phyloP scores from a whole-genome alignment of 2,888 invertebrate genomes.

The Dendrolimus houi region DNA sequence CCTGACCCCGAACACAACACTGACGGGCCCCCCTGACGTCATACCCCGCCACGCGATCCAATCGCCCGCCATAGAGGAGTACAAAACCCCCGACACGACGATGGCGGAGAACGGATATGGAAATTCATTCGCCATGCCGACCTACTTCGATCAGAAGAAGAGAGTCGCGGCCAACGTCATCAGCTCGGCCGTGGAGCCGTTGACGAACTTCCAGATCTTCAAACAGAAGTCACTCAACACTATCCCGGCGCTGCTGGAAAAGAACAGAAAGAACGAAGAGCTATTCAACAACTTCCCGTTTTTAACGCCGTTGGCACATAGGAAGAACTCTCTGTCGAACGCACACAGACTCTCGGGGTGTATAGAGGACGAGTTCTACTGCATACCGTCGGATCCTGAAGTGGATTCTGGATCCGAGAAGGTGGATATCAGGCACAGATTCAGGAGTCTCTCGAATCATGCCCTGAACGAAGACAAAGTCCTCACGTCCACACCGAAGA shows the following conservation, averaged over 20 bases:
- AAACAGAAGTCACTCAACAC: slow-evolving; percentile 70
- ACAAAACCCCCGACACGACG: slow-evolving; percentile 41
- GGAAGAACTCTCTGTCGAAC: slow-evolving; percentile 59
- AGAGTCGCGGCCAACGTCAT: slow-evolving; percentile 42
- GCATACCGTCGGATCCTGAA: slow-evolving; percentile 52
- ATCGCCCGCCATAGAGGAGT: slow-evolving; percentile 43
- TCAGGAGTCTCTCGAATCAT: slow-evolving; percentile 41
- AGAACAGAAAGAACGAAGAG: slow-evolving; percentile 48
- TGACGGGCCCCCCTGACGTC: slow-evolving; percentile 49
- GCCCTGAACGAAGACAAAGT: slow-evolving; percentile 28
- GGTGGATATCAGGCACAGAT: slow-evolving; percentile 44
- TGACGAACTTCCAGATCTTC: slow-evolving; percentile 62
- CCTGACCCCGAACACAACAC: slow-evolving; percentile 53
- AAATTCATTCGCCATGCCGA: slow-evolving; percentile 57
- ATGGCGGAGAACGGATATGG: slow-evolving; percentile 28
- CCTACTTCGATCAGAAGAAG: slow-evolving; percentile 57
- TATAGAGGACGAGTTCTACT: slow-evolving; percentile 66
- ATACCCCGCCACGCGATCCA: slow-evolving; percentile 37
- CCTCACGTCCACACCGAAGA: slow-evolving; percentile 48
- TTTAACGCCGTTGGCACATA: slow-evolving; percentile 75
- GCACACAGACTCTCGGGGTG: slow-evolving; percentile 54
- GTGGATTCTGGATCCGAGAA: slow-evolving; percentile 28
- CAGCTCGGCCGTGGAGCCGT: slow-evolving; percentile 48
- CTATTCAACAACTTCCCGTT: slow-evolving; percentile 75
- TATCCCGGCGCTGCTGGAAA: slow-evolving; percentile 55